Conservation (phyloP, 2,888 invertebrate species). For the Amblyteles armatorius region DNA sequence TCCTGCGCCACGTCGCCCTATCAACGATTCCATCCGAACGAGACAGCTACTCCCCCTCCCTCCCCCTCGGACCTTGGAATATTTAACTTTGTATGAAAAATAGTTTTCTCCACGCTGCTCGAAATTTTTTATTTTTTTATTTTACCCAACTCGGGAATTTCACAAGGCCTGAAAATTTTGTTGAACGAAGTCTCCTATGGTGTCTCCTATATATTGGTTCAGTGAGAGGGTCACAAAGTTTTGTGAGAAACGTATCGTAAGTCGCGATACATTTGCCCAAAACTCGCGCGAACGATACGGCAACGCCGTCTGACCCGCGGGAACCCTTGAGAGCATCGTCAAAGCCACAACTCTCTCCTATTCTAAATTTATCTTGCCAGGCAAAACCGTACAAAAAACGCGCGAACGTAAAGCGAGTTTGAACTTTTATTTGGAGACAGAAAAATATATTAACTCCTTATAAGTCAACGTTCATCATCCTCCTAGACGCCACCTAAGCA, state of each 20-base stretch:
- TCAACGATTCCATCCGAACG: constrained; percentile 59
- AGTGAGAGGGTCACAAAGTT: constrained; percentile 18
- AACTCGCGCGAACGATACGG: background rate
- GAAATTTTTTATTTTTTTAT: background rate
- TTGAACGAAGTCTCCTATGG: background rate
- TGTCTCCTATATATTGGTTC: background rate
- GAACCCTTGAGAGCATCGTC: constrained; percentile 30
- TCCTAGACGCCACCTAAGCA: too few relatives aligned
- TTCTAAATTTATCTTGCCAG: constrained; percentile 27
- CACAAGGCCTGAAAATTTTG: background rate
- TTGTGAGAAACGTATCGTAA: constrained; percentile 11
- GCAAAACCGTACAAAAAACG: background rate
- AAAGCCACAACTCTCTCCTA: constrained; percentile 11
- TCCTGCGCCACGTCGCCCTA: constrained; percentile 57
- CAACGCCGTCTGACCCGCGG: constrained; percentile 38
- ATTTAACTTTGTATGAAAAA: constrained; percentile 62
- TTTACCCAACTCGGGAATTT: background rate
- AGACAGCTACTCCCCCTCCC: constrained; percentile 58
- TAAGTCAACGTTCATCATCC: too few relatives aligned
- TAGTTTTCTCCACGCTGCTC: constrained; percentile 35
- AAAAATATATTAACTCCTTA: too few relatives aligned
- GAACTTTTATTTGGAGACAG: constrained; percentile 71
- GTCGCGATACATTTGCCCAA: constrained; percentile 19
- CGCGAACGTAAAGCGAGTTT: constrained; percentile 23
- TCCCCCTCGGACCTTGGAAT: constrained; percentile 35